Percentiles rank a stretch among this genome's conserved stretches.
Conservation (phyloP, 2,113 vertebrate genomes). For the Rattus norvegicus region DNA sequence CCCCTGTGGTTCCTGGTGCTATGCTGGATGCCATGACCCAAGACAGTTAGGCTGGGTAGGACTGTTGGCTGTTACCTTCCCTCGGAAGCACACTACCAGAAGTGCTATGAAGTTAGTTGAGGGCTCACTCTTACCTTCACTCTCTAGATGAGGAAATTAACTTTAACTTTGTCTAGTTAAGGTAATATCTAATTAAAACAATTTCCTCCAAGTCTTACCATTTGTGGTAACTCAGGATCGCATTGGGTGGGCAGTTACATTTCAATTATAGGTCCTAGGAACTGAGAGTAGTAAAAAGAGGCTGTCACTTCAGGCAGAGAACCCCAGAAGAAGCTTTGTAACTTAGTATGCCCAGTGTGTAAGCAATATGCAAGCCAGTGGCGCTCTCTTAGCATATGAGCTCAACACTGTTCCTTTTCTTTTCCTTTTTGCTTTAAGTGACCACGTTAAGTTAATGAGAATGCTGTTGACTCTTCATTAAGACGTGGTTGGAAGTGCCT, state of each 20-base stretch:
- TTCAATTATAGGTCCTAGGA: not conserved
- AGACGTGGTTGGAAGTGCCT: not conserved
- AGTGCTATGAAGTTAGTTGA: not conserved
- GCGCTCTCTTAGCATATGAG: not conserved
- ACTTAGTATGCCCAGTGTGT: not conserved
- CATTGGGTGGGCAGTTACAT: not conserved
- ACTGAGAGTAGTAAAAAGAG: not conserved
- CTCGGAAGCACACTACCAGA: not conserved
- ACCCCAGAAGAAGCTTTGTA: conserved; percentile 28
- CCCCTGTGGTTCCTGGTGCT: not conserved
- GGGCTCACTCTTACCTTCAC: not conserved
- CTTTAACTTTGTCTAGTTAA: not conserved
- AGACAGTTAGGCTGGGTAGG: not conserved
- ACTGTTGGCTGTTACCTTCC: not conserved
- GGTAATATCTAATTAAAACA: not conserved
- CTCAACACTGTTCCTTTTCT: conserved; percentile 29
- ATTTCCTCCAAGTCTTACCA: not conserved
- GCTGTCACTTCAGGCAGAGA: not conserved
- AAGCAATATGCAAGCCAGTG: not conserved
- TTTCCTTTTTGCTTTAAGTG: not conserved
- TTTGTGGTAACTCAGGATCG: not conserved
- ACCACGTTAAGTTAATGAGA: not conserved
- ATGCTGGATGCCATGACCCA: not conserved
- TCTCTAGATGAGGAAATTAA: conserved; percentile 16
- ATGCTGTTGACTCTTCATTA: not conserved